Base-by-base conservation (phyloP, 2,113 vertebrate species). In the Chionodraco myersi region DNA sequence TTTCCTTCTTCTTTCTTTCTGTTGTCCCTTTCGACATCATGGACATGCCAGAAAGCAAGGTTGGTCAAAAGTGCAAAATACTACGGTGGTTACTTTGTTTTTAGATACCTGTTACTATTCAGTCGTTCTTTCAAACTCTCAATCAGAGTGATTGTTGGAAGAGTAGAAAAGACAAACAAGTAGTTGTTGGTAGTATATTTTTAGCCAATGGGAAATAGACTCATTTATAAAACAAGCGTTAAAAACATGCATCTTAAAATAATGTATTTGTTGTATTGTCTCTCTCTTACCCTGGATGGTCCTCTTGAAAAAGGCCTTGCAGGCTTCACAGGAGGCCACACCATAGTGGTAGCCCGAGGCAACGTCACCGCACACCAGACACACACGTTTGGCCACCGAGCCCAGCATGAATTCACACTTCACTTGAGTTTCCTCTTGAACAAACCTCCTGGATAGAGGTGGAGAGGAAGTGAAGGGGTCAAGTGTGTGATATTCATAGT, bases 321-420 rank as follows among this genome's bases (percentile, higher is more conserved):
- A 95, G 86, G 94, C 94, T 76, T 95, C 94, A 10, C 94, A 95
- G 30, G 94, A 95, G 30, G 94, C 94, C 74, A 94, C 94, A 0
- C 94, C 94, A 5, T 95, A 95, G 88, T 95, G 94, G 79, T 94
- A 95, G 9, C 94, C 94, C 0, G 94, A 95, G 26, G 91, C 94
- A 26, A 94, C 89, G 13, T 95, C 94, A 14, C 94, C 94, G 16
- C 94, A 95, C 77, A 95, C 94, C 64, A 95, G 90, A 64, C 94
- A 95, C 75, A 93, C 15, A 18, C 94, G 89, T 86, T 97, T 97
- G 63, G 96, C 96, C 64, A 96, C 96, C 0, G 97, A 94, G 82
- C 95, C 95, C 6, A 96, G 92, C 80, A 96, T 96, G 0, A 96
- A 97, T 60, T 97, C 96, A 79, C 92, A 93, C 92, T 95, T 95